Evolutionary conservation across 2,797 vertebrate species (phyloP).

Genomic region (Podarcis siculus): DNA sequence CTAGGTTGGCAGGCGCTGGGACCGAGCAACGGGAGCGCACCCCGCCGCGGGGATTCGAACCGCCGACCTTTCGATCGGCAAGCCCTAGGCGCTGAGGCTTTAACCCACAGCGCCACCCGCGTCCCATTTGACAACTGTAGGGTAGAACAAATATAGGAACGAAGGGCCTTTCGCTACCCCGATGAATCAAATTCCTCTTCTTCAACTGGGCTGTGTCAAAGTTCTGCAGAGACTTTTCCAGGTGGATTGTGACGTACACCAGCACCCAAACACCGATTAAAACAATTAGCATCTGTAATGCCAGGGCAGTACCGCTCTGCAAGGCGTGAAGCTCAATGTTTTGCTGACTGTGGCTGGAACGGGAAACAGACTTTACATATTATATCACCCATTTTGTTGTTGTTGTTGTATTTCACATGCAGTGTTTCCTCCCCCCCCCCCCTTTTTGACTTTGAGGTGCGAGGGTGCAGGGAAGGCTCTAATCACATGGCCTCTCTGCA

Average conservation of each 20-base stretch:
- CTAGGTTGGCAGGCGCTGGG: too few relatives aligned
- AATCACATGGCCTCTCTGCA: constrained; percentile 82
- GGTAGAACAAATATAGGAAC: background rate
- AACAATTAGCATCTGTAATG: constrained; percentile 71
- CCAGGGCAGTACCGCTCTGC: constrained; percentile 56
- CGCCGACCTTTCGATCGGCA: too few relatives aligned
- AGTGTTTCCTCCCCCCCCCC: constrained; percentile 76
- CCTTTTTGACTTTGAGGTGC: constrained; percentile 81
- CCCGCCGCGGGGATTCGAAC: too few relatives aligned
- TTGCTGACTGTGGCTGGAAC: constrained; percentile 80
- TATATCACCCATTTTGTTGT: constrained; percentile 74
- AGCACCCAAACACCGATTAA: constrained; percentile 54
- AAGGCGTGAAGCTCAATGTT: constrained; percentile 66
- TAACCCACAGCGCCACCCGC: too few relatives aligned
- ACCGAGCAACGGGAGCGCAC: too few relatives aligned
- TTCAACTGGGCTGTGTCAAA: constrained; percentile 29
- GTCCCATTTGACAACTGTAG: background rate
- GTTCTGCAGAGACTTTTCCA: constrained; percentile 36
- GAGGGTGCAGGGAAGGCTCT: constrained; percentile 78
- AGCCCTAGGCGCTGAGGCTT: too few relatives aligned
- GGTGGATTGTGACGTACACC: constrained; percentile 2
- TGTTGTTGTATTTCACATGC: constrained; percentile 79
- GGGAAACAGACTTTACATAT: constrained; percentile 81
- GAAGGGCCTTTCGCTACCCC: constrained; percentile 18
- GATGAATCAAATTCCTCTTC: constrained; percentile 4